Base-by-base conservation (phyloP, 2,888 invertebrate species). In the Aphidius colemani region DNA sequence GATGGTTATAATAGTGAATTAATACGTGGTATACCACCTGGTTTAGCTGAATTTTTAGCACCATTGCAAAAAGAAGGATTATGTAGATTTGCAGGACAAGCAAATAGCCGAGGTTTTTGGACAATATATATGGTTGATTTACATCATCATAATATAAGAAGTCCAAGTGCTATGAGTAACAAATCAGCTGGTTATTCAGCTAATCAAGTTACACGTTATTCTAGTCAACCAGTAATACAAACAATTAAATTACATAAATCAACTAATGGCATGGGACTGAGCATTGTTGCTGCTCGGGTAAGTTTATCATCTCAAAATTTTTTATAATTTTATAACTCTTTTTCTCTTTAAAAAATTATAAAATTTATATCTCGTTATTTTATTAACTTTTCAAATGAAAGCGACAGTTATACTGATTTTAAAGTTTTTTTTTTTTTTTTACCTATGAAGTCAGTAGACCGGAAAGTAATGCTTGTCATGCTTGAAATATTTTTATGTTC, bases 1-100 rank as follows among this genome's bases (percentile, higher is more conserved):
- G 98, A 99, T 84, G 98, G 97, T 18, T 98, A 96, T 84, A 96
- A 96, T 78, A 96, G 96, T 78, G 98, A 98, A 83, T 95, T 96
- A 64, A 94, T 96, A 59, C 87, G 93, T 67, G 97, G 97, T 53
- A 93, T 98, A 64, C 98, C 98, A 44, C 95, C 96, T 1, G 96
- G 95, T 0, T 85, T 96, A 50, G 91, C 93, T 0, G 95, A 95
- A 82, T 95, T 95, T 78, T 84, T 95, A 46, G 90, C 90, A 68
- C 94, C 94, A 0, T 84, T 95, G 45, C 93, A 93, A 80, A 88
- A 89, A 58, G 91, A 92, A 43, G 95, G 94, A 7, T 87, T 97
- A 72, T 97, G 97, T 79, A 88, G 96, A 3, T 86, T 98, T 78
- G 93, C 95, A 11, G 90, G 93, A 7, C 96, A 97, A 83, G 93